Conservation (phyloP, 2,888 invertebrate species). For the Chloroclystis v-ata region DNA sequence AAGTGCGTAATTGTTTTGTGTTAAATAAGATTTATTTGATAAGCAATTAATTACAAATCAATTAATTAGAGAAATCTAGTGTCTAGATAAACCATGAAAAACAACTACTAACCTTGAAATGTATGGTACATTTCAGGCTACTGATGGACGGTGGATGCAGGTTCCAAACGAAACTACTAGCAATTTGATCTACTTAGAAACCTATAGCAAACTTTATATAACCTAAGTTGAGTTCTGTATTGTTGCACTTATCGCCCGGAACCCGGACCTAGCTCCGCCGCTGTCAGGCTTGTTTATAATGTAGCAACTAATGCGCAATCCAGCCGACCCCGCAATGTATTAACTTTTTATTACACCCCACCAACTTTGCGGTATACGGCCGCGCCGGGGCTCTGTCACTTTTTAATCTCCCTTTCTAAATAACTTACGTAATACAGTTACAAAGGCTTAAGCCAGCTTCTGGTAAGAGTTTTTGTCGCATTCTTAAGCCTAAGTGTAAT, state of each 20-base stretch:
- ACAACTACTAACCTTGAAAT: too few species aligned
- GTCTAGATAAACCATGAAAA: too few species aligned
- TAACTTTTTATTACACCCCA: constrained; percentile 72
- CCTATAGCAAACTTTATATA: too few species aligned
- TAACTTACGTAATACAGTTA: constrained; percentile 12
- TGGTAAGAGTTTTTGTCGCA: constrained; percentile 2
- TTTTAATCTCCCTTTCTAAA: constrained; percentile 22
- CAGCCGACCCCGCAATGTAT: constrained; percentile 62
- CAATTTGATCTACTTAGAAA: too few species aligned
- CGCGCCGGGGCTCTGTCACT: constrained; percentile 33
- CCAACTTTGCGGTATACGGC: constrained; percentile 66
- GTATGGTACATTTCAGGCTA: too few species aligned
- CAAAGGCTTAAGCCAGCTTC: constrained; percentile 9
- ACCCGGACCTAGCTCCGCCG: not conserved
- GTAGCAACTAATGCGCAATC: constrained; percentile 72
- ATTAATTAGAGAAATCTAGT: too few species aligned
- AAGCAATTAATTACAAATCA: too few species aligned
- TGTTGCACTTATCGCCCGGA: not conserved
- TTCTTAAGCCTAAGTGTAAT: not conserved
- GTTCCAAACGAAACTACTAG: too few species aligned
- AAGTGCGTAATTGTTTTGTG: too few species aligned
- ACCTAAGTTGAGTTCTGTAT: too few species aligned
- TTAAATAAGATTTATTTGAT: too few species aligned
- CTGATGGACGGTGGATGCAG: too few species aligned
- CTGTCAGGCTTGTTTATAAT: constrained; percentile 71